phyloP scores from a whole-genome alignment of 2,797 vertebrate genomes.

The Prionace glauca region DNA sequence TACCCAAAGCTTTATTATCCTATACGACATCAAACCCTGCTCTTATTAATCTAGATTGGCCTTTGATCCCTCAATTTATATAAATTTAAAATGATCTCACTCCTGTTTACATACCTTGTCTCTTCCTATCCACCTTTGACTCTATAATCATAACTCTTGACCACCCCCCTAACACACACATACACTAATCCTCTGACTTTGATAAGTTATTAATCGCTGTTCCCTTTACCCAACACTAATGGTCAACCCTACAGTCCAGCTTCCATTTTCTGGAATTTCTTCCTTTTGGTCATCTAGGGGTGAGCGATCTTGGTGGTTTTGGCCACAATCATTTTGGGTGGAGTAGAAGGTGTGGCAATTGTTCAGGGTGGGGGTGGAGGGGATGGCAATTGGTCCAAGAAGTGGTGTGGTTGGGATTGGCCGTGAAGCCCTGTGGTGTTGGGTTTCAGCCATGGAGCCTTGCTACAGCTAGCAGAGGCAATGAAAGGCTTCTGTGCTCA shows the following conservation, averaged over 20 bases:
- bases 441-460: too few species aligned
- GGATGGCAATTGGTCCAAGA: too few species aligned
- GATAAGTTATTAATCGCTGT: background rate
- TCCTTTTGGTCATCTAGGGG: background rate
- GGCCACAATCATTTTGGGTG: too few species aligned
- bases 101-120: background rate
- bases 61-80: background rate
- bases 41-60: background rate
- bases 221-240: background rate
- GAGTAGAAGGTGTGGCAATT: too few species aligned
- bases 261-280: background rate
- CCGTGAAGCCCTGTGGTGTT: too few species aligned
- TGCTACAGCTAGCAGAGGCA: too few species aligned
- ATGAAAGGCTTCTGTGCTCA: too few species aligned
- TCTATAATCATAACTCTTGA: background rate
- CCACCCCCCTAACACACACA: background rate
- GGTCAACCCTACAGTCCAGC: too few species aligned
- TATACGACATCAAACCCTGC: background rate
- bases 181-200: background rate
- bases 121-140: background rate
- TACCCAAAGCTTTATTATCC: background rate
- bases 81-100: background rate
- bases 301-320: too few species aligned
- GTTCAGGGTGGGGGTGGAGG: too few species aligned
- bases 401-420: too few species aligned